Evolutionary conservation across 1,140 invertebrate genomes (phyloP), one percentile per base, ranked within the genome.

Genomic region (Apis cerana): DNA sequence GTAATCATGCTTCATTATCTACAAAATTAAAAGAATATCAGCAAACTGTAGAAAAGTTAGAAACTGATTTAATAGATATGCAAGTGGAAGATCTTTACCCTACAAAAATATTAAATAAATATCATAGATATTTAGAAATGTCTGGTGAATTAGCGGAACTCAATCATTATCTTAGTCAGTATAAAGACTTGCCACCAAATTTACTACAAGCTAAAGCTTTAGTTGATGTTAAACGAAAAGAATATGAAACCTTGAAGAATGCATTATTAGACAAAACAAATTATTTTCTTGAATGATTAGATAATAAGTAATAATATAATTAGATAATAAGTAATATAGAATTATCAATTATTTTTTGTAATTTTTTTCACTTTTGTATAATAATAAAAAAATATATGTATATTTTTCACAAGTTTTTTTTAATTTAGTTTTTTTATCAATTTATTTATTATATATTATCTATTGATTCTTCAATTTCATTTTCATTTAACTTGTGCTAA

Each of bases 381-480:
- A 79, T 23, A 59, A 81, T 56, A 78, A 56, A 82, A 43, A 78
- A 27, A 72, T 43, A 65, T 50, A 67, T 11, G n/a, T 4, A 59
- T 59, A 59, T 48, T 64, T 82, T 82, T 9, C 82, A 85, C 19
- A 78, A 80, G 33, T 76, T 17, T 11, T 62, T 9, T 58, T 79
- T 79, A 70, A 68, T 94, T 96, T 98, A 95, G 97, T 91, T 97
- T 95, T 85, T 97, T 96, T 15, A 96, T 97, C 93, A 97, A 95
- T 91, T 96, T 96, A 91, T 98, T 99, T 85, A n/a, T n/a, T n/a
- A n/a, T n/a, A n/a, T n/a, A n/a, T 97, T 5, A 98, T 96, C 98
- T 98, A 99, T 93, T 98, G 97, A 92, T 98, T 99, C 92, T 99
- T 97, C 19, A 99, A 93, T 92, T 99, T 98, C 83, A 98, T 94